phyloP scores from a whole-genome alignment of 2,888 invertebrate species.

The Norana najaformis region DNA sequence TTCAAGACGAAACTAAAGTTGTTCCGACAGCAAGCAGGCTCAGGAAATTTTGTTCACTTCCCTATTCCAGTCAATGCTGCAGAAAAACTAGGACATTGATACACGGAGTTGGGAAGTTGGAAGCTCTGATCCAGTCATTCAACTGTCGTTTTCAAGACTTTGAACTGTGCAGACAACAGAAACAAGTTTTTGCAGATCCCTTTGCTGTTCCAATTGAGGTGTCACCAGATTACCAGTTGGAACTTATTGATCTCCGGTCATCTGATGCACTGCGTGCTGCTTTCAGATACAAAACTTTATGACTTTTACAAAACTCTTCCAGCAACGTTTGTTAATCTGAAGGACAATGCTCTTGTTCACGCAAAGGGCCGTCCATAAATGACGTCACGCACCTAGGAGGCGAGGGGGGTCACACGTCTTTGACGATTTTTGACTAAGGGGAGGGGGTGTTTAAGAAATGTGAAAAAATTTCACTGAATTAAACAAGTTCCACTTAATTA shows the following conservation, averaged over 20 bases:
- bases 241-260: neutral
- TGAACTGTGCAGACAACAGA: constrained; percentile 27
- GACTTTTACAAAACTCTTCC: too few species aligned
- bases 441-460: too few species aligned
- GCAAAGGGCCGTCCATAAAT: too few species aligned
- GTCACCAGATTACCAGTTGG: neutral
- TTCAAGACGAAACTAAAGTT: constrained; percentile 26
- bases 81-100: constrained; percentile 15
- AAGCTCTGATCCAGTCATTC: neutral
- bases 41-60: constrained; percentile 24
- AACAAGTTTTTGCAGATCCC: constrained; percentile 26
- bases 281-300: neutral
- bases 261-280: neutral
- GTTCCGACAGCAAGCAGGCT: constrained; percentile 26
- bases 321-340: too few species aligned
- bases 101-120: constrained; percentile 24
- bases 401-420: too few species aligned
- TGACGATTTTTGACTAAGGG: too few species aligned
- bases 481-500: too few species aligned
- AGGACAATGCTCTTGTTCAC: too few species aligned
- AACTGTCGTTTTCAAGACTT: constrained; percentile 26
- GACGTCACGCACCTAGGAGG: too few species aligned
- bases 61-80: constrained; percentile 20
- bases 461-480: too few species aligned
- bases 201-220: constrained; percentile 9